Conservation (phyloP, 1,140 invertebrate species). For the Caerostris extrusa region DNA sequence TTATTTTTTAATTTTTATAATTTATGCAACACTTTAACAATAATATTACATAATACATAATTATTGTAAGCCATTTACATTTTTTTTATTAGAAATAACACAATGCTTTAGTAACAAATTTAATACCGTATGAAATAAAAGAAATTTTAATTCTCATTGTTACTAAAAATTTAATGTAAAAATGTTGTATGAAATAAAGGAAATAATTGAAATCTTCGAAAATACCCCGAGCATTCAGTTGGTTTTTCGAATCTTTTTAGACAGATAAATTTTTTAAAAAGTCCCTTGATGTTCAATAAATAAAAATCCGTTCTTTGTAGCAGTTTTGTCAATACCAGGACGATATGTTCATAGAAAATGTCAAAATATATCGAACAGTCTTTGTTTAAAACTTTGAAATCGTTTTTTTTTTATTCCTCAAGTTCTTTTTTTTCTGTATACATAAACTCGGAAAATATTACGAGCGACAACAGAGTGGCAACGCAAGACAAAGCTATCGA, state of each 20-base stretch:
- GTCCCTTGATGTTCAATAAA: neutral
- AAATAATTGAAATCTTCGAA: neutral
- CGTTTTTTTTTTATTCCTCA: neutral
- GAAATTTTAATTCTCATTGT: too few species aligned
- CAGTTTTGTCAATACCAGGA: slow-evolving; percentile 33
- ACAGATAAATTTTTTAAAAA: neutral
- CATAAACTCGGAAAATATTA: slow-evolving; percentile 45
- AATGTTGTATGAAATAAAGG: too few species aligned
- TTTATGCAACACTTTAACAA: too few species aligned
- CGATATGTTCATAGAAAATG: slow-evolving; percentile 34
- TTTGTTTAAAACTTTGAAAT: neutral
- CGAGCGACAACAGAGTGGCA: slow-evolving; percentile 49
- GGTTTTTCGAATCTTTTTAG: neutral
- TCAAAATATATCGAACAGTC: neutral
- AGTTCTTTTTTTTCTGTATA: neutral
- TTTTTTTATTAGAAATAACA: too few species aligned
- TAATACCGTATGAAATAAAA: too few species aligned
- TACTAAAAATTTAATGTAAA: too few species aligned
- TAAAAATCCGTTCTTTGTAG: neutral
- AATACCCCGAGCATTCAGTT: neutral
- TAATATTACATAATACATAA: too few species aligned
- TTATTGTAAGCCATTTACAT: too few species aligned
- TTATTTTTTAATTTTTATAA: too few species aligned
- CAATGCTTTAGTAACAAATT: too few species aligned
- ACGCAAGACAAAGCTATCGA: slow-evolving; percentile 42